phyloP scores from a whole-genome alignment of 2,797 vertebrate genomes.

The Tinamus major region DNA sequence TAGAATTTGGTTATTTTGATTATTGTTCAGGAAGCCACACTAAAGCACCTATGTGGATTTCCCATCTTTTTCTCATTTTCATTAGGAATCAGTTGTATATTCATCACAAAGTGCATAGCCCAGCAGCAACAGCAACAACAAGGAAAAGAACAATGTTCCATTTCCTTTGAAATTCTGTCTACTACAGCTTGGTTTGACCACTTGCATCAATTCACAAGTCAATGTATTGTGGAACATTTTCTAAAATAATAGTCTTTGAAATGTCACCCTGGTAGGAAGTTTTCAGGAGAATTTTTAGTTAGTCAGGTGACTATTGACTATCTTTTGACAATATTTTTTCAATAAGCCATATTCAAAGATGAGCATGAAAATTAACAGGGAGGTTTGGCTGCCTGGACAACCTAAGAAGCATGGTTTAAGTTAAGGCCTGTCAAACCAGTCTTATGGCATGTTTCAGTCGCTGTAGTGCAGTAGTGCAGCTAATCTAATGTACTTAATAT shows the following conservation, averaged over 20 bases:
- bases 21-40: not conserved
- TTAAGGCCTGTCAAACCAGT: not conserved
- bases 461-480: not conserved
- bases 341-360: not conserved
- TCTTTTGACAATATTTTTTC: not conserved
- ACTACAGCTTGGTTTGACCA: not conserved
- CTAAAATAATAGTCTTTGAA: not conserved
- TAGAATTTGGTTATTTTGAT: not conserved
- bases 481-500: not conserved
- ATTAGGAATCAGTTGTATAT: not conserved
- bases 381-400: not conserved
- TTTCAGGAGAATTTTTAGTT: not conserved
- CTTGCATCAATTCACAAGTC: not conserved
- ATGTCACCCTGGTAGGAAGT: not conserved
- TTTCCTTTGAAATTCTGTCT: conserved; percentile 27
- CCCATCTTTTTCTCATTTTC: not conserved
- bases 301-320: not conserved
- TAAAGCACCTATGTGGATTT: not conserved
- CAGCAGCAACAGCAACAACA: not conserved
- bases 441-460: not conserved
- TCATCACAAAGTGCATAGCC: not conserved
- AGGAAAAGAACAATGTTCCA: not conserved
- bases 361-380: not conserved
- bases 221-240: not conserved
- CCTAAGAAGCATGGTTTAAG: not conserved